Base-by-base conservation (phyloP, 2,888 invertebrate species). In the Tenthredo livida region DNA sequence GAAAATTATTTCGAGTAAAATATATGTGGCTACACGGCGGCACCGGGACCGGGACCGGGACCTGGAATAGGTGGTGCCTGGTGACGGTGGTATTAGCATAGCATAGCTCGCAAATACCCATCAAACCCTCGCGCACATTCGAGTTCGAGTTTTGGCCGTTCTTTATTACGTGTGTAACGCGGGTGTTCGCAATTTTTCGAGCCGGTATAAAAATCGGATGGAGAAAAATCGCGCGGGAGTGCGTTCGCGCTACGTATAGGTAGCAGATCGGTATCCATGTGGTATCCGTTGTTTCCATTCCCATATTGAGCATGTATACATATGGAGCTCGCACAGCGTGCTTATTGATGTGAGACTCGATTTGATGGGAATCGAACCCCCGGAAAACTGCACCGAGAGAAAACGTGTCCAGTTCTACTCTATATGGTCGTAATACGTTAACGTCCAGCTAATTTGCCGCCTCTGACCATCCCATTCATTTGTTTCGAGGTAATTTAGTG, bases 401-500 rank as follows among this genome's bases (percentile, higher is more conserved):
- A 61, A 21, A 29, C 12, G 4, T 25, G 61, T 61, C 21, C 47
- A 47, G 54, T 54, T n/a, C 17, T n/a, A n/a, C 5, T 33, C 6
- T 17, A n/a, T 17, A n/a, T 10, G 21, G 4, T 21, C n/a, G 10
- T 73, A 73, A 3, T 77, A 77, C 83, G 83, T 67, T 80, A 83
- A 29, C 67, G 67, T 77, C 40, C 17, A 25, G 78, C 78, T 84
- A 84, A 84, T 84, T 84, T 75, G 84, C 84, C 75, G 67, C 67
- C 29, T 61, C 84, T 67, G 84, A 61, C 84, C 84, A 75, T 77
- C 85, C 85, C 65, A 72, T 58, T 72, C 82, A 33, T 84, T 84
- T 61, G 85, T 72, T 78, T 75, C 61, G 65, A 75, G 85, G 83
- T 73, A 85, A 85, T 84, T 61, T 54, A 50, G 67, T 43, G 43